Evolutionary conservation across 2,113 vertebrate species (phyloP), one percentile per base, ranked within the genome.

Genomic region (Archocentrus centrarchus): DNA sequence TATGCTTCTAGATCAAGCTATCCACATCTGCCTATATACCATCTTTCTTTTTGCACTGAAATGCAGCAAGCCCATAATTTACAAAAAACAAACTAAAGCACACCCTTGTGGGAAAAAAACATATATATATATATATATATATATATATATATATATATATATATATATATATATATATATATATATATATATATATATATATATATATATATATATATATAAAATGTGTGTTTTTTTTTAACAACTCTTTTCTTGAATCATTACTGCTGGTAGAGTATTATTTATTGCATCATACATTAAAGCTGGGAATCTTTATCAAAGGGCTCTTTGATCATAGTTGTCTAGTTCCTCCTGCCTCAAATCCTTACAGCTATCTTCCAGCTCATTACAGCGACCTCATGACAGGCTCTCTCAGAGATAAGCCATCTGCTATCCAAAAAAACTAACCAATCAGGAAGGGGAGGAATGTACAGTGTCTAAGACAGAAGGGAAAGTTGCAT

Each of bases 301-400:
- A 80, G 77, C 77, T 55, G 47, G 41, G 14, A 9, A 75, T 83
- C 39, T 79, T 82, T 59, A 82, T 93, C 77, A 89, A 90, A 92
- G 82, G 61, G 59, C 41, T 82, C 82, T 91, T 85, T 89, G 84
- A 92, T 91, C 85, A 70, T 81, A 75, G 70, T 82, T 80, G 35
- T 70, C 85, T 85, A 27, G 77, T 84, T 86, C 76, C 81, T 86
- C 77, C 66, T 83, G 79, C 50, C 80, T 86, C 20, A 81, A 50
- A 78, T 80, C 77, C 80, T 88, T 84, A 58, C 76, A 89, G 84
- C 76, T 11, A 80, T 88, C 88, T 84, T 81, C 76, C 86, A 81
- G 86, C 86, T 90, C 90, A 91, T 90, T 92, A 91, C 83, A 86
- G 80, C 39, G 10, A 80, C 83, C 79, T 87, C 76, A 73, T 61